Evolutionary conservation across 2,888 invertebrate genomes (phyloP), one percentile per base, ranked within the genome.

Genomic region (Venusia cambrica): DNA sequence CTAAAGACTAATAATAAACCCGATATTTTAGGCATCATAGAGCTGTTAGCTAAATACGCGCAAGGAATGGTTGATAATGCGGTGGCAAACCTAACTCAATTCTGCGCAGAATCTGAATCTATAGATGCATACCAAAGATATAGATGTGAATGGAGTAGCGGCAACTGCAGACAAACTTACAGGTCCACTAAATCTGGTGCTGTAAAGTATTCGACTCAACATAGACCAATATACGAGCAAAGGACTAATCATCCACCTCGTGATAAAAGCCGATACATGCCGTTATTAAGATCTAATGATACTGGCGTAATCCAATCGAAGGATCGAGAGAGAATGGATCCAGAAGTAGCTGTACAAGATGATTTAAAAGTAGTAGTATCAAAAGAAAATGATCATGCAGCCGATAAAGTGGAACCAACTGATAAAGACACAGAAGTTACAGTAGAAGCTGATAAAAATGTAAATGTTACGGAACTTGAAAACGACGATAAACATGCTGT

Each of bases 121-220:
- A 35, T 71, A 1, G 62, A 62, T 0, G n/a, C 31, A 0, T 77
- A 73, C 19, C 59, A 65, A 16, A 38, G 68, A 16, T 21, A 37
- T 0, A 28, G 53, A 2, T 70, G 69, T 11, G 11, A 35, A 0
- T 57, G 38, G 8, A 24, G 13, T 0, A 39, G 24, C 1, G 27
- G 34, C 0, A 44, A 57, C 30, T 70, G 69, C 18, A 38, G 39
- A 0, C 10, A 22, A 2, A 24, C 15, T 1, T 70, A 52, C 9
- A 58, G 32, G 15, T 68, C 73, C 0, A 76, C 77, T 0, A 70
- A 68, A 38, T 51, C 50, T 0, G 72, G 75, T 0, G 2, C 22
- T 0, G 58, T 70, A 0, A 40, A 6, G 2, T 34, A 65, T 43
- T 67, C 63, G 0, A 76, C 78, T 0, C 51, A 74, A 3, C 67